Base-by-base conservation (phyloP, 2,888 invertebrate genomes). In the Elegia similella region DNA sequence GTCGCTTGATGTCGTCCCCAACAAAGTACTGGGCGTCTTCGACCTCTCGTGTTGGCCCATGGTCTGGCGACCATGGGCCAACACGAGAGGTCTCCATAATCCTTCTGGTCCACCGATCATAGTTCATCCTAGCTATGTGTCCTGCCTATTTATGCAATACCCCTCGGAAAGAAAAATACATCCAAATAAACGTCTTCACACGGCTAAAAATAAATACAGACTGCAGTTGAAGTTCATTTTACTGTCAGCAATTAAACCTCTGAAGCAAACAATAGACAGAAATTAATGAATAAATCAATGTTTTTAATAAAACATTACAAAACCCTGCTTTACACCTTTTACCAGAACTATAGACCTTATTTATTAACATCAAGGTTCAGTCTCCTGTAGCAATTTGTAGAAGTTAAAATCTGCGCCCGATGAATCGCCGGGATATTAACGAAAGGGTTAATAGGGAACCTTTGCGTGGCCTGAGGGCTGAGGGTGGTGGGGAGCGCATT, bases 361-460 rank as follows among this genome's bases (percentile, higher is more conserved):
- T 29, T 1, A 13, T 6, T 15, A 7, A 2, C 0, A 0, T 32
- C 32, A 32, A 15, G 15, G 48, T 48, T 32, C 32, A 48, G 10
- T 8, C 15, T 48, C 7, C 30, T 10, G n/a, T 32, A 10, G 7
- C 7, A 6, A 13, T 8, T 13, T 29, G 30, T 48, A 15, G 13
- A 48, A 13, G 48, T 48, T 32, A 32, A 48, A 48, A 48, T 48
- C 48, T 48, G 32, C 32, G 48, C 15, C 23, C 48, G 32, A 32
- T 48, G 48, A 48, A 16, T 48, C 32, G 46, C 29, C 32, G 7
- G 48, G 48, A 32, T 48, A 48, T 48, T 48, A 48, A 48, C 48
- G 46, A 8, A 32, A 48, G 48, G 48, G 48, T 48, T 48, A 48
- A 48, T 48, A 32, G 48, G 15, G 48, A 32, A 48, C 48, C 48